Base-by-base conservation (phyloP, 2,888 invertebrate species). In the Netelia inedita region DNA sequence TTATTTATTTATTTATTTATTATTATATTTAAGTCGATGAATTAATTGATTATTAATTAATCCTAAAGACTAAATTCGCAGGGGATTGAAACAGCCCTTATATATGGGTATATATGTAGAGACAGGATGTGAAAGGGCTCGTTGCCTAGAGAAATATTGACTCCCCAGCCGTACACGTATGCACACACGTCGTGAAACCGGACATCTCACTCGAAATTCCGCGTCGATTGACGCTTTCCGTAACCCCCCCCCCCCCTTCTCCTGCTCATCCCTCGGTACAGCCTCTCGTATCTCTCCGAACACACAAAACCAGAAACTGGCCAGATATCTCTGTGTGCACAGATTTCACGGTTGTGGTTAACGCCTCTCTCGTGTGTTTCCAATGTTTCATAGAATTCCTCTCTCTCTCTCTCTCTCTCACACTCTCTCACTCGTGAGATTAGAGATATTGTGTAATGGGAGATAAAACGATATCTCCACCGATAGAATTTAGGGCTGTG, bases 351-450 rank as follows among this genome's bases (percentile, higher is more conserved):
- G 72, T 61, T 59, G 59, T 53, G 72, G 53, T 78, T 68, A 23
- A 78, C 78, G 73, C 66, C 66, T 78, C 78, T 68, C 65, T 10
- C n/a, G 8, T 46, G 21, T 28, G 28, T 78, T 78, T 68, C 72
- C n/a, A 66, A 16, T 50, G n/a, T 57, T 50, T 50, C 59, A 73
- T 61, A 9, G 16, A 61, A 50, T 50, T 73, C 46, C 61, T 61
- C 21, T 43, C 28, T 28, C 28, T 5, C 28, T 28, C 28, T 28
- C 28, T 5, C 28, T 66, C 41, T 55, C 65, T 75, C 65, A 63
- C 28, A 0, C 28, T 66, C 41, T 55, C 65, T 75, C 65, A 63
- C 74, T 28, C 28, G 41, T 16, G 72, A 11, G 72, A 61, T 59
- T 43, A 28, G 3, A 14, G 14, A 8, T 23, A 14, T 14, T 2